Conservation (phyloP, 2,888 invertebrate species). For the Syritta pipiens region DNA sequence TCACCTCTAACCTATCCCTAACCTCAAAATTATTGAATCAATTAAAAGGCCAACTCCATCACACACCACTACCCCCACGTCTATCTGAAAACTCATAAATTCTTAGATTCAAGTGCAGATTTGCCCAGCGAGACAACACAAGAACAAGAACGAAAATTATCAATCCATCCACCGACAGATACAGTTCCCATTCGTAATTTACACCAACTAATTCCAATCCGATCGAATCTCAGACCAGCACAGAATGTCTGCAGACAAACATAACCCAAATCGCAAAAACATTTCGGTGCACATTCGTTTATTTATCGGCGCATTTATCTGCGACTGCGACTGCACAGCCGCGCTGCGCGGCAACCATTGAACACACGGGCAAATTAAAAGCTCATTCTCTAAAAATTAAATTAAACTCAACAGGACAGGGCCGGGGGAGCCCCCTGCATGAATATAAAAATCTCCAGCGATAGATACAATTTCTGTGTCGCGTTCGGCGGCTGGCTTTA, state of each 20-base stretch:
- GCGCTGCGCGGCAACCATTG: constrained; percentile 64
- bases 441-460: constrained; percentile 51
- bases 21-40: no score
- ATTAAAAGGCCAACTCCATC: no score
- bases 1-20: no score
- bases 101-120: constrained; percentile 53
- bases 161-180: constrained; percentile 28
- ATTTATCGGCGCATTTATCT: constrained; percentile 51
- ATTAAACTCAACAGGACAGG: constrained; percentile 40
- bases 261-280: constrained; percentile 58
- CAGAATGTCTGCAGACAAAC: constrained; percentile 35
- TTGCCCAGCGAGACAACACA: no score
- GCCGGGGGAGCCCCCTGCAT: constrained; percentile 8
- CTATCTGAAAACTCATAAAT: constrained; percentile 52
- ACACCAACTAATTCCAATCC: constrained; percentile 40
- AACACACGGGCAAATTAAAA: constrained; percentile 50
- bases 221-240: constrained; percentile 15
- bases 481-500: constrained; percentile 10
- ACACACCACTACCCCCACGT: neutral
- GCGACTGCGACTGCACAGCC: constrained; percentile 20
- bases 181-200: constrained; percentile 36
- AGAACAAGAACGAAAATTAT: constrained; percentile 44
- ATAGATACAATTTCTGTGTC: constrained; percentile 33
- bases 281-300: constrained; percentile 57
- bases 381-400: constrained; percentile 58